phyloP scores from a whole-genome alignment of 2,888 invertebrate species.

The Punctoribates punctum region DNA sequence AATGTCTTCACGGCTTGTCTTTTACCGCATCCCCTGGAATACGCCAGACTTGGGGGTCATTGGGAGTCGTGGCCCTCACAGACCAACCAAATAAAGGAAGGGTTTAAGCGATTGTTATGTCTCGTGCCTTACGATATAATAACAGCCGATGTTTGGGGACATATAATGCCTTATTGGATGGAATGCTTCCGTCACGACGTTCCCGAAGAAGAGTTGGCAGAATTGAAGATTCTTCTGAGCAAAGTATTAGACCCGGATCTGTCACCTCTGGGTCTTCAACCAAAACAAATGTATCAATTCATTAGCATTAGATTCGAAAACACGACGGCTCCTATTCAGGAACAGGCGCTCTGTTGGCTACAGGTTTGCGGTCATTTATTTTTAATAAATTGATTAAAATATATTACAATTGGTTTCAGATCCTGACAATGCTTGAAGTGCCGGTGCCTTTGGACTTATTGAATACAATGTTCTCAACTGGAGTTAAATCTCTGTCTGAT shows the following conservation, averaged over 20 bases:
- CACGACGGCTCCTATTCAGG: conserved; percentile 74
- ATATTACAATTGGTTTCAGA: conserved; percentile 50
- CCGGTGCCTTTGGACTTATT: conserved; percentile 79
- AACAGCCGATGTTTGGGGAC: conserved; percentile 90
- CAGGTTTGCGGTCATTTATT: conserved; percentile 59
- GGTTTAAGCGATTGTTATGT: conserved; percentile 87
- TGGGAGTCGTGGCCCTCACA: conserved; percentile 75
- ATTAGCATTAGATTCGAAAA: conserved; percentile 77
- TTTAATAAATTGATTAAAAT: not conserved
- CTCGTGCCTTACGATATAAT: conserved; percentile 96
- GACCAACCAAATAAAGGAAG: conserved; percentile 89
- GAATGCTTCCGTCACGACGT: conserved; percentile 91
- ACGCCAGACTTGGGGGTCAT: conserved; percentile 90
- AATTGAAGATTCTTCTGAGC: conserved; percentile 74
- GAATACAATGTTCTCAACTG: conserved; percentile 84
- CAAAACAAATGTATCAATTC: conserved; percentile 92
- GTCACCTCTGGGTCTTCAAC: conserved; percentile 88
- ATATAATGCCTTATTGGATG: conserved; percentile 99
- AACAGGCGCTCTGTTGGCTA: conserved; percentile 83
- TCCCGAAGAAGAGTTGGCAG: conserved; percentile 77
- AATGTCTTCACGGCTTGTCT: conserved; percentile 87
- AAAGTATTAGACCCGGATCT: conserved; percentile 96
- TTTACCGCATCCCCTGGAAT: conserved; percentile 92
- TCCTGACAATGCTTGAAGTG: conserved; percentile 79
- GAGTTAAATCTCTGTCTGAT: conserved; percentile 61